Conservation (phyloP, 37 sponge, comb jelly and placozoan species). For the Oopsacas minuta region DNA sequence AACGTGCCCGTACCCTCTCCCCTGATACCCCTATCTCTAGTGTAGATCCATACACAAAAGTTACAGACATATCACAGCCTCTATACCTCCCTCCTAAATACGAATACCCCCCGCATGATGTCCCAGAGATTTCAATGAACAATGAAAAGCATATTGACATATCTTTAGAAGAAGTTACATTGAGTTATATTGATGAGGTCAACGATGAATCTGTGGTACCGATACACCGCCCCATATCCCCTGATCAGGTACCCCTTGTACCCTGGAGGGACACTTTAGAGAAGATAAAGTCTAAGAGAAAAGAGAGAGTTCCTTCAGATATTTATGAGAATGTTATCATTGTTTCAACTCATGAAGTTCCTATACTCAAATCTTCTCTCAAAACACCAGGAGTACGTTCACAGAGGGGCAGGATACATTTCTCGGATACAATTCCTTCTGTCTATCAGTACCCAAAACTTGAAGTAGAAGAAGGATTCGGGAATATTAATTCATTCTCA, state of each 20-base stretch:
- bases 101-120: neutral
- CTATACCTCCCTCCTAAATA: neutral
- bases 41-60: neutral
- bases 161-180: neutral
- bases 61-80: neutral
- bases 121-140: neutral
- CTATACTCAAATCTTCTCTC: neutral
- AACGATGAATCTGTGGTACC: neutral
- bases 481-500: neutral
- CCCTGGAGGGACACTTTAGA: neutral
- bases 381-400: neutral
- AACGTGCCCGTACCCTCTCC: neutral
- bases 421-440: neutral
- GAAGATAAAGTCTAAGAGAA: neutral
- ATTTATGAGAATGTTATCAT: neutral
- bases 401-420: neutral
- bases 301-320: neutral
- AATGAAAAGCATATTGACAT: neutral
- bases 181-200: conserved; percentile 7
- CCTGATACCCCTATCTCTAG: neutral
- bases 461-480: neutral
- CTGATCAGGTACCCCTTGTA: neutral
- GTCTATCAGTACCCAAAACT: conserved; percentile 1
- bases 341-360: neutral
- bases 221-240: neutral